Evolutionary conservation across 2,113 vertebrate genomes (phyloP).

Genomic region (Calidris pygmaea): DNA sequence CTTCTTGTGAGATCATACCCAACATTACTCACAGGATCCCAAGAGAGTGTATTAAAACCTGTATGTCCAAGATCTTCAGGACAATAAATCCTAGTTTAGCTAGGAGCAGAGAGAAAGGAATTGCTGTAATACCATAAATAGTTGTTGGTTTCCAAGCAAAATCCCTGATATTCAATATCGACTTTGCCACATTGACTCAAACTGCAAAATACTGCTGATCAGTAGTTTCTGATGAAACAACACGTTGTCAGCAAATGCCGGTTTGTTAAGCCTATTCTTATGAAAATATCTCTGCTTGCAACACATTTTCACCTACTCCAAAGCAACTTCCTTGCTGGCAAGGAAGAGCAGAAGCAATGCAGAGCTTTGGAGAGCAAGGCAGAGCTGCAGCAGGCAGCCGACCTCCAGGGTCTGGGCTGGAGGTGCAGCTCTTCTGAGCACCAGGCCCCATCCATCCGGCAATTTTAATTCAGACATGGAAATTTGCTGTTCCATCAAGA

Average conservation of each 20-base stretch:
- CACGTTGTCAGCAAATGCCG: background rate
- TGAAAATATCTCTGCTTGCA: background rate
- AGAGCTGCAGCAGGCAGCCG: background rate
- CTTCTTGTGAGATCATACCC: conserved; percentile 24
- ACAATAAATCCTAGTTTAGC: conserved; percentile 48
- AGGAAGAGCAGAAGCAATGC: background rate
- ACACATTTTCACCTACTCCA: background rate
- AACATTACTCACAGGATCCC: conserved; percentile 41
- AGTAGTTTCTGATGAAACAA: background rate
- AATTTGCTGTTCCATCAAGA: background rate
- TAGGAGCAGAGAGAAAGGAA: conserved; percentile 9
- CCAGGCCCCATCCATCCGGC: background rate
- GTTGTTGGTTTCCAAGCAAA: background rate
- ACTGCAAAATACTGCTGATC: background rate
- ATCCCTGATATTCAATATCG: background rate
- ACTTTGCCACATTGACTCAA: conserved; percentile 13
- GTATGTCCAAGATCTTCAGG: conserved; percentile 33
- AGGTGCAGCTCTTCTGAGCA: background rate
- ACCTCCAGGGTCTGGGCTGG: background rate
- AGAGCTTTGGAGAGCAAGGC: background rate
- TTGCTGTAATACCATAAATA: conserved; percentile 21
- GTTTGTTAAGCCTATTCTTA: background rate
- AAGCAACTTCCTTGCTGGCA: background rate
- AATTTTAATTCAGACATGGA: background rate
- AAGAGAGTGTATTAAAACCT: conserved; percentile 33